These are phyloP conservation scores for Drosophila sordidula DNA, from an alignment of 2,888 invertebrate species.

Conservation along the genomic window DNA sequence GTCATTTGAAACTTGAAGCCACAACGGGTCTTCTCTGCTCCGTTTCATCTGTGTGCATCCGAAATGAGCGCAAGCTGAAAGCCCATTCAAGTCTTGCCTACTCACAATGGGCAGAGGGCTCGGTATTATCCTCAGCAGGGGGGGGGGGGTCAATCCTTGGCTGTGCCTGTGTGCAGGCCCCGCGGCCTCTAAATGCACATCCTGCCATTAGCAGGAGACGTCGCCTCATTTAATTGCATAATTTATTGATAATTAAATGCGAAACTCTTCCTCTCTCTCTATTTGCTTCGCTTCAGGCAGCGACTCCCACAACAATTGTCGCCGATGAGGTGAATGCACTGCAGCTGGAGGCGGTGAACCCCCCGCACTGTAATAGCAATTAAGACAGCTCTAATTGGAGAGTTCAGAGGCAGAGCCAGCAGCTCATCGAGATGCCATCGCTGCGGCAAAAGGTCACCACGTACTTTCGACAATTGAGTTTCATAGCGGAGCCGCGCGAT, in stretches of 20 bases:
- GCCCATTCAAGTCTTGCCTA: constrained; percentile 33
- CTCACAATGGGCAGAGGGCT: neutral
- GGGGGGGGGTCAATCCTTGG: constrained; percentile 13
- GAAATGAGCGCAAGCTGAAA: constrained; percentile 39
- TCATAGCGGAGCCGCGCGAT: constrained; percentile 87
- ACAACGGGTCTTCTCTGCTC: constrained; percentile 4
- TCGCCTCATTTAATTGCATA: constrained; percentile 68
- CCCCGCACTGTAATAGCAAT: constrained; percentile 35
- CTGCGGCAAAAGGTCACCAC: constrained; percentile 89
- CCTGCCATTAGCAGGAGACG: constrained; percentile 51
- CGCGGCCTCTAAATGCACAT: constrained; percentile 60
- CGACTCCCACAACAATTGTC: constrained; percentile 61
- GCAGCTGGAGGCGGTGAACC: constrained; percentile 40
- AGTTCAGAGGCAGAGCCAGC: constrained; percentile 33
- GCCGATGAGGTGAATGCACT: constrained; percentile 65
- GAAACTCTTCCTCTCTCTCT: constrained; percentile 31
- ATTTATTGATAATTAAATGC: constrained; percentile 77
- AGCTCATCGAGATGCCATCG: constrained; percentile 87
- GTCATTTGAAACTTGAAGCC: constrained; percentile 48
- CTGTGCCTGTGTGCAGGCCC: constrained; percentile 25
- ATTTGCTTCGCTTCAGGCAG: constrained; percentile 28
- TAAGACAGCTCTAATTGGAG: constrained; percentile 49
- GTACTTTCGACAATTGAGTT: constrained; percentile 90
- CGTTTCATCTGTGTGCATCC: constrained; percentile 15
- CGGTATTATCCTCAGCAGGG: constrained; percentile 2